These are phyloP conservation scores for Vipera latastei DNA, from an alignment of 2,797 vertebrate species.

Conservation along the genomic window DNA sequence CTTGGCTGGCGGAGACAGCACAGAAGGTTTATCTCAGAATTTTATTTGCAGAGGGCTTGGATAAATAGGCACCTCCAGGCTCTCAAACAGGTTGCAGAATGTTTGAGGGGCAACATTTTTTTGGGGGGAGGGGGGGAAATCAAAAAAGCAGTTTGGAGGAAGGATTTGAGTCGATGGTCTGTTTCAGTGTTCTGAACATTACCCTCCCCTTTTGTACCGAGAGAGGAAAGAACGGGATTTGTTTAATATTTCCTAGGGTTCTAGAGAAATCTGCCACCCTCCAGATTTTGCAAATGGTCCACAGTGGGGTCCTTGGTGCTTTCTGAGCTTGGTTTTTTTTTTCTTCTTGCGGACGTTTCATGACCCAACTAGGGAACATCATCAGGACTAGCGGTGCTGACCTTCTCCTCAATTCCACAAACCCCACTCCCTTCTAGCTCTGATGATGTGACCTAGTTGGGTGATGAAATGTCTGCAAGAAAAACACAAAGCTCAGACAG, in stretches of 20 bases:
- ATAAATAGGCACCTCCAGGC: not conserved
- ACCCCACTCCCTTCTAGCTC: too few species aligned
- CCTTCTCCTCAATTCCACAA: too few species aligned
- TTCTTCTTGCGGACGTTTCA: not conserved
- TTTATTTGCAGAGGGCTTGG: not conserved
- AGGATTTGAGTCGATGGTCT: not conserved
- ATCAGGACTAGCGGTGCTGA: not conserved
- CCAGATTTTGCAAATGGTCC: not conserved
- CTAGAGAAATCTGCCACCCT: not conserved
- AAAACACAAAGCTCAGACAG: not conserved
- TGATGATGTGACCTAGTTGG: too few species aligned
- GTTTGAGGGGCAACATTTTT: not conserved
- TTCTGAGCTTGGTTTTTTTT: not conserved
- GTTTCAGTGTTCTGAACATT: not conserved
- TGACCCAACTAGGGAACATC: not conserved
- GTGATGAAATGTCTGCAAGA: too few species aligned
- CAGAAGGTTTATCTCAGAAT: not conserved
- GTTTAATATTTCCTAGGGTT: not conserved
- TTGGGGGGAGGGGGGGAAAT: not conserved
- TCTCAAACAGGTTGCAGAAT: not conserved
- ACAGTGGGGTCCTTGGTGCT: not conserved
- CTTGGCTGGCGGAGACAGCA: not conserved
- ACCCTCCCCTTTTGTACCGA: not conserved
- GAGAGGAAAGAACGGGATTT: not conserved
- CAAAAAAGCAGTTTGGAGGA: too few species aligned